phyloP scores from a whole-genome alignment of 2,113 vertebrate species.

The Aspiorhynchus laticeps region DNA sequence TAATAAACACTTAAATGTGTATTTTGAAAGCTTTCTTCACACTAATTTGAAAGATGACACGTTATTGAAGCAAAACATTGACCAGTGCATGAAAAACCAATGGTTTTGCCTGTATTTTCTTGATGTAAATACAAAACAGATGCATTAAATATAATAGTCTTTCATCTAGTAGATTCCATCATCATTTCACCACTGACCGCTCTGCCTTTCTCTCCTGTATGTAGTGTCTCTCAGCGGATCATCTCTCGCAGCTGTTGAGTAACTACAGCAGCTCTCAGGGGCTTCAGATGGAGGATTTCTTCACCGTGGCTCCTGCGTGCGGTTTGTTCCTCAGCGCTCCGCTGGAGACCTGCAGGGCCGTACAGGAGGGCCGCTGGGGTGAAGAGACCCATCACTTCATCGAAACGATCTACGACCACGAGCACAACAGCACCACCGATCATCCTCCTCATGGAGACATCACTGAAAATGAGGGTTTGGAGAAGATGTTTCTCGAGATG shows the following conservation, averaged over 20 bases:
- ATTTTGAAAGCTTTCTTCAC: not conserved
- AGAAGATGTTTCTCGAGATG: slow-evolving; percentile 62
- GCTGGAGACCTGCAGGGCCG: slow-evolving; percentile 55
- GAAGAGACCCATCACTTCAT: slow-evolving; percentile 64
- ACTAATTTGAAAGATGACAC: not conserved
- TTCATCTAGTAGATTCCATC: not conserved
- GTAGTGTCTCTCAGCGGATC: slow-evolving; percentile 44
- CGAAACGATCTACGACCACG: slow-evolving; percentile 47
- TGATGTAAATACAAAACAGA: not conserved
- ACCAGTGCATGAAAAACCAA: not conserved
- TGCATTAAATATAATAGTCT: not conserved
- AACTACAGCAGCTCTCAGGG: slow-evolving; percentile 46
- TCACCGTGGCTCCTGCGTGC: slow-evolving; percentile 59
- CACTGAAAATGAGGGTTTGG: slow-evolving; percentile 40
- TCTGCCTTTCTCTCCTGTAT: not conserved
- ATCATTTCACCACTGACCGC: not conserved
- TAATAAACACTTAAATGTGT: not conserved
- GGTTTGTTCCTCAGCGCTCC: slow-evolving; percentile 69
- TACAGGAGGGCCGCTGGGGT: slow-evolving; percentile 62
- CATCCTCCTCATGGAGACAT: not conserved
- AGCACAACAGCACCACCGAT: not conserved
- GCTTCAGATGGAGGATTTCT: slow-evolving; percentile 62
- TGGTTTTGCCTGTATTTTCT: not conserved
- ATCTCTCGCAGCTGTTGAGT: slow-evolving; percentile 67
- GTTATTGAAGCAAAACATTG: not conserved